These are phyloP conservation scores for Polyergus mexicanus DNA, from an alignment of 1,140 invertebrate species.

Conservation along the genomic window DNA sequence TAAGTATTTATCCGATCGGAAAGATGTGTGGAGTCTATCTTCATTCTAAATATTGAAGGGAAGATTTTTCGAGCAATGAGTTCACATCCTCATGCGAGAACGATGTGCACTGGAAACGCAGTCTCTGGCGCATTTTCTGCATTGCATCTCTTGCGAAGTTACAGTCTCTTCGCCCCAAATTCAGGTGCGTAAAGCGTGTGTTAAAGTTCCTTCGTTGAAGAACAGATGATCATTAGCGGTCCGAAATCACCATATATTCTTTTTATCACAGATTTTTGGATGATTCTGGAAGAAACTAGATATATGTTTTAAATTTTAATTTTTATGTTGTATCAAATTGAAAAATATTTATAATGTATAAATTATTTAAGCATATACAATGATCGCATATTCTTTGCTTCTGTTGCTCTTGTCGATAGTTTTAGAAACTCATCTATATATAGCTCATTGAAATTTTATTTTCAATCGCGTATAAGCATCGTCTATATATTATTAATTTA, in stretches of 20 bases:
- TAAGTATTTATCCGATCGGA: neutral
- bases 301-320: neutral
- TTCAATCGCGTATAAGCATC: neutral
- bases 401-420: neutral
- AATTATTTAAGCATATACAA: no score
- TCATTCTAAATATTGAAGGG: constrained; percentile 26
- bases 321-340: neutral
- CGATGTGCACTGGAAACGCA: constrained; percentile 67
- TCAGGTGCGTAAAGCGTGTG: constrained; percentile 69
- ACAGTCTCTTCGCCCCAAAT: constrained; percentile 75
- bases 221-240: neutral
- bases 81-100: constrained; percentile 70
- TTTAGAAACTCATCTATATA: neutral
- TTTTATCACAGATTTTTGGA: neutral
- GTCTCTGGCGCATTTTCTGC: constrained; percentile 77
- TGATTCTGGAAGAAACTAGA: neutral
- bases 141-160: constrained; percentile 79
- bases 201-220: neutral
- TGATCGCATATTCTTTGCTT: no score
- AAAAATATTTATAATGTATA: neutral
- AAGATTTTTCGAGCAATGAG: constrained; percentile 65
- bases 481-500: neutral
- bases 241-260: neutral
- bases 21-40: constrained; percentile 12
- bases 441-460: neutral